phyloP scores from a whole-genome alignment of 2,888 invertebrate genomes.

The Ectemnius cavifrons region DNA sequence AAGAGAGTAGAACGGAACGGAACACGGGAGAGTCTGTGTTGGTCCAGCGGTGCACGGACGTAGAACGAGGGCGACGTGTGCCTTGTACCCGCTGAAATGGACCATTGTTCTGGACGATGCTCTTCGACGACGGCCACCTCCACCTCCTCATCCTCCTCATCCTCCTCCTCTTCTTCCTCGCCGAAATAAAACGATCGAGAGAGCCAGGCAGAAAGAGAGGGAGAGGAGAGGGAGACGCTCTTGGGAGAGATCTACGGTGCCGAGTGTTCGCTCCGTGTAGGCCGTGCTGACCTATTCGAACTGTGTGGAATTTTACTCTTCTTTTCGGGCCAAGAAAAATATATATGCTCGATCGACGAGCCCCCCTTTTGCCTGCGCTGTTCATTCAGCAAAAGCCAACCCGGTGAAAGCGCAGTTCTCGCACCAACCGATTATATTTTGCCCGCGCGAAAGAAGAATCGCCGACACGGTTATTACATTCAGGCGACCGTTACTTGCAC shows the following conservation, averaged over 20 bases:
- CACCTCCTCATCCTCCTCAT: slow-evolving; percentile 33
- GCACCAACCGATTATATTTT: too few species aligned
- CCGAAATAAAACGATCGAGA: slow-evolving; percentile 63
- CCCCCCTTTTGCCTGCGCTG: not conserved
- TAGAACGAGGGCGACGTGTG: slow-evolving; percentile 49
- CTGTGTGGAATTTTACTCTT: slow-evolving; percentile 39
- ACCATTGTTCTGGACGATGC: slow-evolving; percentile 69
- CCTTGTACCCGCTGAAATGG: slow-evolving; percentile 63
- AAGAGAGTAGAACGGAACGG: too few species aligned
- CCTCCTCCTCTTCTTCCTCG: slow-evolving; percentile 39
- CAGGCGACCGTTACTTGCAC: too few species aligned
- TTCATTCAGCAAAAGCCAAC: too few species aligned
- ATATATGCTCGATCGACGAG: slow-evolving; percentile 28
- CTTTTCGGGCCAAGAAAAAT: slow-evolving; percentile 13
- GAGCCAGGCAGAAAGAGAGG: not conserved
- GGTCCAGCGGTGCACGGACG: slow-evolving; percentile 29
- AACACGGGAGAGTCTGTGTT: too few species aligned
- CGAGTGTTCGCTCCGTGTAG: slow-evolving; percentile 54
- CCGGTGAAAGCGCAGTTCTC: too few species aligned
- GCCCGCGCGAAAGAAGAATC: too few species aligned
- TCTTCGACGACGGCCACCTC: slow-evolving; percentile 63
- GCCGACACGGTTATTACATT: too few species aligned
- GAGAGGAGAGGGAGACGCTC: too few species aligned
- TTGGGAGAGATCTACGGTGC: slow-evolving; percentile 48
- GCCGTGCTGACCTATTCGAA: slow-evolving; percentile 52